These are phyloP conservation scores for Zosterops japonicus DNA, from an alignment of 2,113 vertebrate genomes.

Conservation along the genomic window DNA sequence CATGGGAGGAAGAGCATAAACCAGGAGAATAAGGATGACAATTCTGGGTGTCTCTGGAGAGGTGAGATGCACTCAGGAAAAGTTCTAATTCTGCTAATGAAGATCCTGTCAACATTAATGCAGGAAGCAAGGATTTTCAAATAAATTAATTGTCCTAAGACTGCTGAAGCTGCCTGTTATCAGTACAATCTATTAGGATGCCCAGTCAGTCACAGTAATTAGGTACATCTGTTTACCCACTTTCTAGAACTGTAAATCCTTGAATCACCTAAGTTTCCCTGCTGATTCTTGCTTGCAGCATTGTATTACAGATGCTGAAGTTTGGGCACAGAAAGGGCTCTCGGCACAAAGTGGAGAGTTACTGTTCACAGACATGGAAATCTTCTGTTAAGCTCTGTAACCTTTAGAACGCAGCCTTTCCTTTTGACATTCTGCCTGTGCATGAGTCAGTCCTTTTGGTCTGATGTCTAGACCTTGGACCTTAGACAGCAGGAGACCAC, in stretches of 20 bases:
- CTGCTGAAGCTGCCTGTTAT: neutral
- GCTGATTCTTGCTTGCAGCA: neutral
- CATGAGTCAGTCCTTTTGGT: slow-evolving; percentile 78
- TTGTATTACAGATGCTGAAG: neutral
- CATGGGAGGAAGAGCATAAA: neutral
- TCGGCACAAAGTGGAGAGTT: neutral
- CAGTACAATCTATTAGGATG: neutral
- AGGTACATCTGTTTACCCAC: neutral
- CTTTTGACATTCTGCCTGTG: slow-evolving; percentile 46
- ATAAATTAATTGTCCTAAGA: neutral
- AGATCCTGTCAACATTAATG: neutral
- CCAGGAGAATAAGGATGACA: neutral
- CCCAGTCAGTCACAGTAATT: neutral
- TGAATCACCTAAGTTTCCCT: neutral
- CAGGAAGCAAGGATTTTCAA: neutral
- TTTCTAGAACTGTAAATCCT: neutral
- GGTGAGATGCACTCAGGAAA: neutral
- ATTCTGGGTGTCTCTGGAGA: neutral
- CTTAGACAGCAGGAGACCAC: slow-evolving; percentile 68
- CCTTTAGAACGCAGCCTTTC: neutral
- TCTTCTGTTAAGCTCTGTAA: slow-evolving; percentile 38
- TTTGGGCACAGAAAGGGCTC: neutral
- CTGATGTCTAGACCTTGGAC: slow-evolving; percentile 86
- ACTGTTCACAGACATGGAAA: neutral
- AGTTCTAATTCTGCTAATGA: neutral